Conservation (phyloP, 2,113 vertebrate species). For the Peromyscus maniculatus region DNA sequence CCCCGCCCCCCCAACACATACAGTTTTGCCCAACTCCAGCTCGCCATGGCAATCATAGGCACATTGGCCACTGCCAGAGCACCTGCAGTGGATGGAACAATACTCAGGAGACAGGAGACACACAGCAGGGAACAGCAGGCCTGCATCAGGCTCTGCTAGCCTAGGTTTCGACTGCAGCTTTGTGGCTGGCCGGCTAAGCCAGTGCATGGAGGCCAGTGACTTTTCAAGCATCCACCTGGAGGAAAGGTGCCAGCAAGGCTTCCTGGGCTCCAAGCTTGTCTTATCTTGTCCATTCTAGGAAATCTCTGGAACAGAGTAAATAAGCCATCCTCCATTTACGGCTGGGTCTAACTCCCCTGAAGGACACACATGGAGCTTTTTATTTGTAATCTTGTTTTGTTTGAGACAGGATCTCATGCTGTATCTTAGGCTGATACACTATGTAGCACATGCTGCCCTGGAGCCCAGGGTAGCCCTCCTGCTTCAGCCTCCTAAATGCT, state of each 20-base stretch:
- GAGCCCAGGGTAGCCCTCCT: not conserved
- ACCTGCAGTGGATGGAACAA: not conserved
- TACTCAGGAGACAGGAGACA: not conserved
- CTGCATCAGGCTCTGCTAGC: not conserved
- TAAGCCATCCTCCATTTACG: not conserved
- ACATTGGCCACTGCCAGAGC: not conserved
- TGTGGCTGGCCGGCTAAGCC: not conserved
- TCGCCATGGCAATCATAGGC: not conserved
- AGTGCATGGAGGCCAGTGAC: not conserved
- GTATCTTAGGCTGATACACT: not conserved
- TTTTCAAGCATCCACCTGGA: not conserved
- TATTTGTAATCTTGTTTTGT: not conserved
- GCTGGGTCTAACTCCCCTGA: constrained; percentile 41
- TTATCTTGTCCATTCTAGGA: not conserved
- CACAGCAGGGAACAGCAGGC: not conserved
- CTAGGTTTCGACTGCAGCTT: not conserved
- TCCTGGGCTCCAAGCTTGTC: not conserved
- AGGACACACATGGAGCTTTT: not conserved
- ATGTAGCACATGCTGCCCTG: not conserved
- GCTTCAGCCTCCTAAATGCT: not conserved
- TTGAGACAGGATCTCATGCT: not conserved
- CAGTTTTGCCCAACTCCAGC: not conserved
- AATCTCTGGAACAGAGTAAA: not conserved
- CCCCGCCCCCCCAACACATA: not conserved
- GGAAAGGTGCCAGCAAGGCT: not conserved